Conservation (phyloP, 2,888 invertebrate species). For the Nomada lathburiana region DNA sequence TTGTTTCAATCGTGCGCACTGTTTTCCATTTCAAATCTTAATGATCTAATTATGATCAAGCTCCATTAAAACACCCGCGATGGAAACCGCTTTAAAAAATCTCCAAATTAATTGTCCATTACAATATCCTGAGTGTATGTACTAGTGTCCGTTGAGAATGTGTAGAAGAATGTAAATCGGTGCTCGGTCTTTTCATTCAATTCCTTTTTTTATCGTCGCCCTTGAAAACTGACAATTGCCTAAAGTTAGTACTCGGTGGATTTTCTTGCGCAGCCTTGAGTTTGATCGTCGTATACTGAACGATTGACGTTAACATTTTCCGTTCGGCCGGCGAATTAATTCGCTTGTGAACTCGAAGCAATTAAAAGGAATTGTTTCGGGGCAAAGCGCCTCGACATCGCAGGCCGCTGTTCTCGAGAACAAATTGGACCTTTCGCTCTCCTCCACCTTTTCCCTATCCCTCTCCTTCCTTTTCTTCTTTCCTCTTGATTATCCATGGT, state of each 20-base stretch:
- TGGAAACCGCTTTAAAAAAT: neutral
- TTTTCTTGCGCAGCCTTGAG: neutral
- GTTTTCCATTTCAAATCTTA: neutral
- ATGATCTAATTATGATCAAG: neutral
- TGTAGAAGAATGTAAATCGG: neutral
- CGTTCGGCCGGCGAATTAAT: neutral
- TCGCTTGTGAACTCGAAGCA: neutral
- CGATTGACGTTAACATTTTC: neutral
- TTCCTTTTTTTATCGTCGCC: neutral
- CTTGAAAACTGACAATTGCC: neutral
- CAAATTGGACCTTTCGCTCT: constrained; percentile 30
- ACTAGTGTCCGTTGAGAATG: constrained; percentile 1
- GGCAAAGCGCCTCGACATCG: constrained; percentile 3
- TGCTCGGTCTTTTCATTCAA: neutral
- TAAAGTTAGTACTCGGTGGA: neutral
- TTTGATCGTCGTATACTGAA: neutral
- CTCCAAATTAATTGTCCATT: neutral
- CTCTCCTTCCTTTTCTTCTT: neutral
- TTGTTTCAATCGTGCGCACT: constrained; percentile 27
- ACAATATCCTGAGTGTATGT: neutral
- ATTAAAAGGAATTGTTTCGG: constrained; percentile 16
- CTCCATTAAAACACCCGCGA: neutral
- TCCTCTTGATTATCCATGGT: neutral
- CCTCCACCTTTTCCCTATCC: neutral
- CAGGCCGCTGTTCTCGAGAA: constrained; percentile 24